phyloP scores from a whole-genome alignment of 2,113 vertebrate genomes.

The Boulengeromyrus knoepffleri region DNA sequence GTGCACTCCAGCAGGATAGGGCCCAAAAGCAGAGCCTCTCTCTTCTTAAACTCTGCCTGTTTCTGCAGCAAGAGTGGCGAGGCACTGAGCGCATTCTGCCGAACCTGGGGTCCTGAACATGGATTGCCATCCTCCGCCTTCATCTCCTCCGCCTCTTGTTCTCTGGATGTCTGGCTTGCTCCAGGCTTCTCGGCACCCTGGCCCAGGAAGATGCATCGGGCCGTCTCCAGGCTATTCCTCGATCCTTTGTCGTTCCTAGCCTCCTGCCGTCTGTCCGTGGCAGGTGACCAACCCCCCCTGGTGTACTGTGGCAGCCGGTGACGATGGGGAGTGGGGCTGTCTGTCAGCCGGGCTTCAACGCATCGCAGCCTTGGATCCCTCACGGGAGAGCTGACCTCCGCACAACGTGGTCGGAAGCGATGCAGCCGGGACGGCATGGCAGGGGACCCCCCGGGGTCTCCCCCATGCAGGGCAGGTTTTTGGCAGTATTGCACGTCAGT shows the following conservation, averaged over 20 bases:
- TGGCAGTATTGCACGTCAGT: not conserved
- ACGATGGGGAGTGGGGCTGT: conserved; percentile 59
- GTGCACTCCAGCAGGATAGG: conserved; percentile 54
- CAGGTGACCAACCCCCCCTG: conserved; percentile 25
- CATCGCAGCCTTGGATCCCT: conserved; percentile 55
- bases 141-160: conserved; percentile 44
- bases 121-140: conserved; percentile 26
- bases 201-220: conserved; percentile 47
- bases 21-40: conserved; percentile 59
- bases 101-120: not conserved
- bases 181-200: conserved; percentile 36
- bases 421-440: conserved; percentile 47
- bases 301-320: conserved; percentile 54
- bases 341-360: conserved; percentile 39
- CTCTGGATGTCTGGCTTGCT: conserved; percentile 57
- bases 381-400: conserved; percentile 53
- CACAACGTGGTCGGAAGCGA: conserved; percentile 46
- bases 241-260: conserved; percentile 30
- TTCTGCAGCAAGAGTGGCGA: conserved; percentile 37
- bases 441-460: conserved; percentile 38
- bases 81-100: not conserved
- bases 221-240: conserved; percentile 45
- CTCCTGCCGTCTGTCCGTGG: conserved; percentile 28
- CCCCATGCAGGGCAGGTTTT: conserved; percentile 11
- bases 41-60: conserved; percentile 53